Conservation (phyloP, 2,113 vertebrate species). For the Perognathus longimembris region DNA sequence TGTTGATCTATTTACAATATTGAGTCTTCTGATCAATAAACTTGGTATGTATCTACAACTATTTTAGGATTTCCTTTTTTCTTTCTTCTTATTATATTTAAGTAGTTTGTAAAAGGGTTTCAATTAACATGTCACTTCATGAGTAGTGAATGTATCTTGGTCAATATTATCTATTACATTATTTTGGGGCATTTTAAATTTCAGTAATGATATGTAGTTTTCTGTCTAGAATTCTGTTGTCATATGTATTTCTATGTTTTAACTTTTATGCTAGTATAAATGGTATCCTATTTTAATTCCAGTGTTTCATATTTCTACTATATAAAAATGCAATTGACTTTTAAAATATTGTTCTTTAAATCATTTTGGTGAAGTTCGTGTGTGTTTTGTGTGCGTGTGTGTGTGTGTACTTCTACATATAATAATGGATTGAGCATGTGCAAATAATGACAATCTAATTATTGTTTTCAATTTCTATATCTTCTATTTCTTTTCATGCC, state of each 20-base stretch:
- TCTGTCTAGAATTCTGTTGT: background rate
- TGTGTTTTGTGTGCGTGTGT: too few species aligned
- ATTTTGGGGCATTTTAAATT: background rate
- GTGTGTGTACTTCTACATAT: background rate
- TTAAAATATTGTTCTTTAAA: constrained; percentile 1
- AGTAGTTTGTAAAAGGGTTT: too few species aligned
- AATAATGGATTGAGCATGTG: background rate
- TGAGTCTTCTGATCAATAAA: background rate
- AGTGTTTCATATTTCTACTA: background rate
- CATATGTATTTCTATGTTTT: background rate
- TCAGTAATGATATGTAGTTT: background rate
- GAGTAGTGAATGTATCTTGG: too few species aligned
- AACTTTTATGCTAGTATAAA: too few species aligned
- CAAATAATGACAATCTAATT: background rate
- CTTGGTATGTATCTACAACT: background rate
- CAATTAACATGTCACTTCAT: too few species aligned
- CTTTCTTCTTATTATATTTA: too few species aligned
- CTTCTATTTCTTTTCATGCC: background rate
- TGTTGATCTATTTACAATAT: background rate
- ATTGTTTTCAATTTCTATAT: background rate
- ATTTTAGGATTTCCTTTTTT: background rate
- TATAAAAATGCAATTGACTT: background rate
- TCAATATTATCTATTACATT: too few species aligned
- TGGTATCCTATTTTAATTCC: background rate
- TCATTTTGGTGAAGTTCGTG: background rate